Base-by-base conservation (phyloP, 23 tunicate species). In the Halocynthia roretzi region DNA sequence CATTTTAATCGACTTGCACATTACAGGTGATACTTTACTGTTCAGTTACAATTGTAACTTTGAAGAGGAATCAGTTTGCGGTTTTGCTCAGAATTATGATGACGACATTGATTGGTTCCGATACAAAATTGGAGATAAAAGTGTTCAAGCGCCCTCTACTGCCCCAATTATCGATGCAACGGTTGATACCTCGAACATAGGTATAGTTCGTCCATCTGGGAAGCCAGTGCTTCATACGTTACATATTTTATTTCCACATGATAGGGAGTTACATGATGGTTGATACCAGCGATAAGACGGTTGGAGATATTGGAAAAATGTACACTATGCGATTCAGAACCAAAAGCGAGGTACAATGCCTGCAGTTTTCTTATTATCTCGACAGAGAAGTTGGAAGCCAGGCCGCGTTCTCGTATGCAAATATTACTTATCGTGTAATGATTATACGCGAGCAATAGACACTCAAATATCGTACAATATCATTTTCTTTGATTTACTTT, bases 241-340 rank as follows among this genome's bases (percentile, higher is more conserved):
- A 15, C 4, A 60, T 60, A 1, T 60, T 17, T 67, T 67, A 5
- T n/a, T 15, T 67, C 23, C 23, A 15, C 21, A 31, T 31, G 23
- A 65, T 77, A 85, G 98, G 98, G 10, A 92, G 84, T 58, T 92
- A 73, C 78, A 86, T 92, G 98, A 8, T 91, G 51, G 55, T 92
- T 31, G 88, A 86, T 67, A 78, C 77, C 51, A 71, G 75, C 48
- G 53, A 14, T 22, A 61, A 54, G 14, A 58, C 52, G 23, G 75
- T 44, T 7, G 78, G 82, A n/a, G 44, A 82, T 10, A 52, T 53
- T 21, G 89, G 74, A 44, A 54, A 70, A 17, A 71, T 90, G 83
- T 21, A 56, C 7, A 82, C 86, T 50, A 92, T 85, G 90, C 84
- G 98, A 48, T 61, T 86, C 14, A 68, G 71, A 52, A 81, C 91